Evolutionary conservation across 92 coral and sea anemone genomes (phyloP).

Genomic region (Epizoanthus illoricatus): DNA sequence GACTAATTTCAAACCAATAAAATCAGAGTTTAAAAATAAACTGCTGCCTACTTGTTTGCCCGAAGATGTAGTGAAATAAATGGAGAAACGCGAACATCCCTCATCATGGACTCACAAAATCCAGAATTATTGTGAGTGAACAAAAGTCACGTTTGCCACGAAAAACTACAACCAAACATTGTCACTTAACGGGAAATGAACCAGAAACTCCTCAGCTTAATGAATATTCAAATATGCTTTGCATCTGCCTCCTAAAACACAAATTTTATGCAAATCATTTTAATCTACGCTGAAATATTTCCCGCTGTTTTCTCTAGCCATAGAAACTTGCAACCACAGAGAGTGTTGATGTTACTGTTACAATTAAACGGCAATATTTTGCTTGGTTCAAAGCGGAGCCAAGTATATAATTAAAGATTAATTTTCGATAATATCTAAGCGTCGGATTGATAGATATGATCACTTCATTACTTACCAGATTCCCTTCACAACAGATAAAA

Average conservation of each 20-base stretch:
- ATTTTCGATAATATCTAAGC: background rate
- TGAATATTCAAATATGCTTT: conserved; percentile 18
- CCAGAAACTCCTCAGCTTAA: background rate
- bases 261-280: conserved; percentile 3
- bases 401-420: conserved; percentile 17
- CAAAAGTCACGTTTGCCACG: background rate
- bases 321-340: conserved; percentile 11
- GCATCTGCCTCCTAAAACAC: conserved; percentile 12
- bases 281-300: conserved; percentile 8
- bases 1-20: conserved; percentile 27
- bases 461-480: conserved; percentile 62
- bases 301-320: conserved; percentile 6
- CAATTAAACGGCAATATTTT: conserved; percentile 24
- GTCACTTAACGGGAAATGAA: background rate
- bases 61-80: conserved; percentile 51
- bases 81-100: conserved; percentile 63
- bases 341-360: background rate
- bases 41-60: conserved; percentile 42
- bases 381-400: conserved; percentile 10
- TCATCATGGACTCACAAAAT: conserved; percentile 10
- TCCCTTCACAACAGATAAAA: conserved; percentile 67
- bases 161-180: background rate
- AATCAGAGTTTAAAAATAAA: conserved; percentile 5
- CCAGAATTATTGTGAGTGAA: background rate
- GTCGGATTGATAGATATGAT: background rate